Base-by-base conservation (phyloP, 2,888 invertebrate species). In the Cetonia aurata region DNA sequence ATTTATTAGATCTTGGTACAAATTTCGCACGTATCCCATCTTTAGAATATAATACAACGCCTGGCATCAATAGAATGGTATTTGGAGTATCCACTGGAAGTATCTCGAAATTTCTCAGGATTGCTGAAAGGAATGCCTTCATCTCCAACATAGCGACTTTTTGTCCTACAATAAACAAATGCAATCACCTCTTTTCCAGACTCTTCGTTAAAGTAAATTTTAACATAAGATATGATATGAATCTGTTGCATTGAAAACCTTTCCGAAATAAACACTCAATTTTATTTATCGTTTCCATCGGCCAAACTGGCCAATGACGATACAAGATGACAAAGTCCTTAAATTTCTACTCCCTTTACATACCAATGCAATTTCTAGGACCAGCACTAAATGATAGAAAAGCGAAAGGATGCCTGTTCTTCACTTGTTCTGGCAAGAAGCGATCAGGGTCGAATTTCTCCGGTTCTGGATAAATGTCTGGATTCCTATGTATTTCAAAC, bases 381-480 rank as follows among this genome's bases (percentile, higher is more conserved):
- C 91, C 91, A 0, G 90, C 91, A 78, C 91, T 91, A 73, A 92
- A 92, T 0, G 91, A 91, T 69, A 91, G 86, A 77, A 88, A 92
- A 0, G 89, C 86, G 74, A 87, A 92, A 0, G 90, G 89, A 83
- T 92, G 90, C 37, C 90, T 84, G 25, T 82, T 80, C 0, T 77
- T 71, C 10, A 84, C 80, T 75, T 87, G 87, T 77, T 92, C 89
- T 0, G 89, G 88, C 46, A 90, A 79, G 82, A 93, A 93, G 73
- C 93, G 84, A 65, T 93, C 92, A 0, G 93, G 92, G 78, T 91
- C 89, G 79, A 91, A 93, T 72, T 84, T 86, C 55, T 87, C 83
- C 0, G 93, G 91, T 74, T 93, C 86, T 0, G 89, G 86, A 84
- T 88, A 94, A 60, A 88, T 84, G 13, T 88, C 85, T 0, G 89